Percentiles rank a stretch among this genome's conserved stretches.
phyloP scores from a whole-genome alignment of 2,888 invertebrate genomes.

The Leptopilina drosophilae region DNA sequence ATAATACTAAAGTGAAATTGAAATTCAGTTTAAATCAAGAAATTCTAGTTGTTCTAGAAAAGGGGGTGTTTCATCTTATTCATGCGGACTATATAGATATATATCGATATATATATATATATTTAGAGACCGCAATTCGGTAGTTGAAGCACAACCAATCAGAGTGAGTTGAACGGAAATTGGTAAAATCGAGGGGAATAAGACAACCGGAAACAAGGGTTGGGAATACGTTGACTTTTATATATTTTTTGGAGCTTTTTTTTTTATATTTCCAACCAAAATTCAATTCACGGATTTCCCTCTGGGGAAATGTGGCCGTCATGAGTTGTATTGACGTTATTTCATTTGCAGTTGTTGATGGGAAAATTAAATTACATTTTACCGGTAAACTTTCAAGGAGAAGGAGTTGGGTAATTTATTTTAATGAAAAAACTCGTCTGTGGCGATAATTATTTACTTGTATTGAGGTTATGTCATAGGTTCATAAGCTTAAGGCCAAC shows the following conservation, averaged over 20 bases:
- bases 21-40: conserved; percentile 15
- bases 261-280: conserved; percentile 40
- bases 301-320: neutral
- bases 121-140: conserved; percentile 15
- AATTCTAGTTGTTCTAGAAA: neutral
- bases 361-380: conserved; percentile 38
- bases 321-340: conserved; percentile 28
- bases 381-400: neutral
- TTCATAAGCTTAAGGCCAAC: too few relatives aligned
- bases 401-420: neutral
- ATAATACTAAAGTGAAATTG: conserved; percentile 14
- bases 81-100: neutral
- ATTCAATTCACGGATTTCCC: conserved; percentile 44
- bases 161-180: conserved; percentile 49
- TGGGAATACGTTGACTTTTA: conserved; percentile 48
- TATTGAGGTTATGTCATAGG: too few relatives aligned
- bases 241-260: neutral
- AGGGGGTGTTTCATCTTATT: neutral
- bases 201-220: conserved; percentile 45
- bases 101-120: neutral
- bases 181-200: conserved; percentile 49
- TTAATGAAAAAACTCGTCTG: neutral
- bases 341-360: conserved; percentile 7
- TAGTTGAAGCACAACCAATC: conserved; percentile 15
- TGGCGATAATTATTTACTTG: neutral